Percentiles rank a stretch among this genome's conserved stretches.
phyloP scores from a whole-genome alignment of 2,888 invertebrate species.

The Apoda limacodes region DNA sequence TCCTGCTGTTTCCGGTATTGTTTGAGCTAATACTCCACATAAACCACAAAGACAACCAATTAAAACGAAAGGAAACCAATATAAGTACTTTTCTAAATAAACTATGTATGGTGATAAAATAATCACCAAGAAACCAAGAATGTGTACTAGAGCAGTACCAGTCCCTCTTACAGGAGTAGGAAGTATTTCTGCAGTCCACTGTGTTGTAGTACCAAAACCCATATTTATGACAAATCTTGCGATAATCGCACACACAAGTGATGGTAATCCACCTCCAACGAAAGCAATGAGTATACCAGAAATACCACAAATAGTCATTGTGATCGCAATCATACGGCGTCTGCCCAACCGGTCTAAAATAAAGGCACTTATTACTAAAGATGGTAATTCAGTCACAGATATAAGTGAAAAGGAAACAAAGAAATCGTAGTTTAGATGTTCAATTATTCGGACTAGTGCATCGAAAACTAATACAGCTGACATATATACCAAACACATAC shows the following conservation, averaged over 20 bases:
- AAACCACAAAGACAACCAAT: slow-evolving; percentile 27
- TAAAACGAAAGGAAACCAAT: slow-evolving; percentile 41
- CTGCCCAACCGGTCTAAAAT: slow-evolving; percentile 40
- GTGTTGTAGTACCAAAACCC: slow-evolving; percentile 31
- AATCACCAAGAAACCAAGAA: slow-evolving; percentile 36
- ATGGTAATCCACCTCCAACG: slow-evolving; percentile 30
- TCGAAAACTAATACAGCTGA: slow-evolving; percentile 37
- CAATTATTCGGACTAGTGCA: slow-evolving; percentile 36
- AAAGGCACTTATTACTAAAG: slow-evolving; percentile 37
- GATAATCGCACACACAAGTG: slow-evolving; percentile 39
- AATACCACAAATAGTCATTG: slow-evolving; percentile 25
- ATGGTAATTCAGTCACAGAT: slow-evolving; percentile 46
- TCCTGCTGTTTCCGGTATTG: slow-evolving; percentile 44
- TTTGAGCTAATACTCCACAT: slow-evolving; percentile 28
- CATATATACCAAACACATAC: slow-evolving; percentile 34
- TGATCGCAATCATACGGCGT: slow-evolving; percentile 29
- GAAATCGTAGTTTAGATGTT: slow-evolving; percentile 38
- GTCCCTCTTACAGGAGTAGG: slow-evolving; percentile 44
- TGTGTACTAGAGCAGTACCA: slow-evolving; percentile 37
- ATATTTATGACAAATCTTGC: slow-evolving; percentile 45
- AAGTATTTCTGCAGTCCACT: slow-evolving; percentile 47
- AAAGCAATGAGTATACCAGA: slow-evolving; percentile 38
- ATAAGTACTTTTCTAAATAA: slow-evolving; percentile 31
- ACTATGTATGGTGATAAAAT: slow-evolving; percentile 46
- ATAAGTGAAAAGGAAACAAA: slow-evolving; percentile 45